A percentile compares a stretch with the other conserved stretches of the same genome.
Evolutionary conservation across 2,888 invertebrate genomes (phyloP).

Genomic region (Teinopalpus imperialis): DNA sequence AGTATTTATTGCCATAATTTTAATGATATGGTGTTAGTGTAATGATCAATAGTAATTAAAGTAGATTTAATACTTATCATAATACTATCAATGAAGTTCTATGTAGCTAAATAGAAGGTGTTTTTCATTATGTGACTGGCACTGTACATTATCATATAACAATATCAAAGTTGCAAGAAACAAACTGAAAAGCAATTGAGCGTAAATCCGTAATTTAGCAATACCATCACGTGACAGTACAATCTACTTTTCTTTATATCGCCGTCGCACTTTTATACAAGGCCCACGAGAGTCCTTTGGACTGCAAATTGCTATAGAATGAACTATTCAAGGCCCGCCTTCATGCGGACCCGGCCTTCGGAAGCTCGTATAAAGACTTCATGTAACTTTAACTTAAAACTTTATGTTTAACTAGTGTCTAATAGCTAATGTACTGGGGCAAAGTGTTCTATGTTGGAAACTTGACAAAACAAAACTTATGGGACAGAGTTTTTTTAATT

Average conservation of each 20-base stretch:
- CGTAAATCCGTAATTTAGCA: constrained; percentile 10
- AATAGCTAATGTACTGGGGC: neutral
- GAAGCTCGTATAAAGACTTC: constrained; percentile 34
- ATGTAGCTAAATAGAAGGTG: no score
- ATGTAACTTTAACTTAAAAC: constrained; percentile 29
- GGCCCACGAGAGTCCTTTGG: constrained; percentile 50
- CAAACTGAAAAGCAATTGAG: constrained; percentile 4
- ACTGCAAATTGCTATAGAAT: constrained; percentile 55
- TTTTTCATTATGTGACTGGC: no score
- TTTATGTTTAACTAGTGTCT: no score
- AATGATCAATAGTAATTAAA: no score
- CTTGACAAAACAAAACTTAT: no score
- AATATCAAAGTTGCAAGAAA: no score
- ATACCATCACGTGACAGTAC: constrained; percentile 30
- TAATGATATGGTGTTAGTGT: no score
- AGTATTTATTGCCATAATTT: no score
- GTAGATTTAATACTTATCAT: no score
- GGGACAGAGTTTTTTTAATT: no score
- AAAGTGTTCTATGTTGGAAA: constrained; percentile 25
- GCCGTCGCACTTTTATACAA: constrained; percentile 39
- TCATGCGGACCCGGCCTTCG: constrained; percentile 44
- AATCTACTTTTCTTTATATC: constrained; percentile 38
- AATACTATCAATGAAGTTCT: no score
- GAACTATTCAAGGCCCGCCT: constrained; percentile 52
- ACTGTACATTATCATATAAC: no score